Percentiles rank a stretch among this genome's conserved stretches.
These are phyloP conservation scores for Propithecus perrieri DNA, from an alignment of 2,797 vertebrate species.

Conservation along the genomic window DNA sequence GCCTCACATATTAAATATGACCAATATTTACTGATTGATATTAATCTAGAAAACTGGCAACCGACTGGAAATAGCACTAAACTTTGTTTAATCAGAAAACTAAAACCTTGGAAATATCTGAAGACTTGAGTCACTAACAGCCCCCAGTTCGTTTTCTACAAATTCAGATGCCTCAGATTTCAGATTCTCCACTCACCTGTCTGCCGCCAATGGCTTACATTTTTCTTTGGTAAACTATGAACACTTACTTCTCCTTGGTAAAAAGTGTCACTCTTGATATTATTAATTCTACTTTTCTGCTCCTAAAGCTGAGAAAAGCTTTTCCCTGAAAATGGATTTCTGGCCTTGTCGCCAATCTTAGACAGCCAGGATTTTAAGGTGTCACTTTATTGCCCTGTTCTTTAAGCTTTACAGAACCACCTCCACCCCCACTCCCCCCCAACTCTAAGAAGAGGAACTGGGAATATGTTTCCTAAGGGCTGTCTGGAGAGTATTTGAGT, in stretches of 20 bases:
- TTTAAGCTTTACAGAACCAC: not conserved
- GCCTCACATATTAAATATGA: not conserved
- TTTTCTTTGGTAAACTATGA: not conserved
- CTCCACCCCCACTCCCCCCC: not conserved
- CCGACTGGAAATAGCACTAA: not conserved
- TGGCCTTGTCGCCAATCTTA: not conserved
- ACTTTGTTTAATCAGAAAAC: slow-evolving; percentile 19
- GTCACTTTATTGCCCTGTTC: not conserved
- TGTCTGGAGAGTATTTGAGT: slow-evolving; percentile 37
- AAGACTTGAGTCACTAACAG: not conserved
- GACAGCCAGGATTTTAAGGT: not conserved
- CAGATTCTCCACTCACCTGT: not conserved
- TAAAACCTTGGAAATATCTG: not conserved
- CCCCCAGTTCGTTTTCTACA: not conserved
- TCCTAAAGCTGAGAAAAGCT: not conserved
- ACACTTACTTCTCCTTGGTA: not conserved
- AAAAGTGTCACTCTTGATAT: not conserved
- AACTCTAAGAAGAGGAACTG: not conserved
- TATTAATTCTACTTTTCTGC: slow-evolving; percentile 8
- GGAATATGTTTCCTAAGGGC: not conserved
- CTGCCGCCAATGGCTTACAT: not conserved
- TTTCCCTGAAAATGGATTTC: not conserved
- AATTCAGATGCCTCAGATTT: not conserved
- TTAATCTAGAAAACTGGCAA: not conserved
- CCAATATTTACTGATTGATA: not conserved